phyloP scores from a whole-genome alignment of 2,888 invertebrate species.

The Fragum whitleyi region DNA sequence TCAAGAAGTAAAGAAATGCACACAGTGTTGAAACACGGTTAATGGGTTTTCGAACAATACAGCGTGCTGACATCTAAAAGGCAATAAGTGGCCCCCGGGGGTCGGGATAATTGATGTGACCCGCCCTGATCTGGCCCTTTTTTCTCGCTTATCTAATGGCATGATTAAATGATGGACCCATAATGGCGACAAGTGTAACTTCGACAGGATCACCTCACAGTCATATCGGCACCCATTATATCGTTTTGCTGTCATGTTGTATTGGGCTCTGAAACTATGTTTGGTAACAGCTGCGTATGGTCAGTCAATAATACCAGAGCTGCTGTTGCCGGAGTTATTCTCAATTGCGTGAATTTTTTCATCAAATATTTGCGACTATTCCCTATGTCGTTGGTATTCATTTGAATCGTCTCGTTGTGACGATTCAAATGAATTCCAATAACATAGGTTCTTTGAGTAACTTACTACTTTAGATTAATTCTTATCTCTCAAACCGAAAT shows the following conservation, averaged over 20 bases:
- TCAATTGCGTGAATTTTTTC: too few relatives aligned
- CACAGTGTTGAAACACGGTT: not conserved
- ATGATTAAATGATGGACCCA: slow-evolving; percentile 21
- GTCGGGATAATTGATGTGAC: slow-evolving; percentile 9
- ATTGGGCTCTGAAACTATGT: not conserved
- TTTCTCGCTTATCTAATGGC: slow-evolving; percentile 22
- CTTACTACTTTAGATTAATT: too few relatives aligned
- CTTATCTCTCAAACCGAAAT: too few relatives aligned
- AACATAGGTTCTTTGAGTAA: too few relatives aligned
- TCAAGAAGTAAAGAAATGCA: too few relatives aligned
- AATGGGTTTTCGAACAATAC: slow-evolving; percentile 20
- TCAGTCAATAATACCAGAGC: too few relatives aligned
- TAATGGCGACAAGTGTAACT: slow-evolving; percentile 3
- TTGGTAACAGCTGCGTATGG: not conserved
- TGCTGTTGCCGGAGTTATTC: too few relatives aligned
- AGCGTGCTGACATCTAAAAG: slow-evolving; percentile 21
- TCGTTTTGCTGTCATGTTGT: not conserved
- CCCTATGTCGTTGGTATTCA: too few relatives aligned
- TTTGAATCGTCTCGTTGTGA: too few relatives aligned
- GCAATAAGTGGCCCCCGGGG: slow-evolving; percentile 7
- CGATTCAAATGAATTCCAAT: too few relatives aligned
- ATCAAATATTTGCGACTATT: too few relatives aligned
- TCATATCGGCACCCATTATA: not conserved
- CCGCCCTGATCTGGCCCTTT: not conserved
- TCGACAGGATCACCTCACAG: not conserved